Base-by-base conservation (phyloP, 2,888 invertebrate species). In the Liodrosophila aerea region DNA sequence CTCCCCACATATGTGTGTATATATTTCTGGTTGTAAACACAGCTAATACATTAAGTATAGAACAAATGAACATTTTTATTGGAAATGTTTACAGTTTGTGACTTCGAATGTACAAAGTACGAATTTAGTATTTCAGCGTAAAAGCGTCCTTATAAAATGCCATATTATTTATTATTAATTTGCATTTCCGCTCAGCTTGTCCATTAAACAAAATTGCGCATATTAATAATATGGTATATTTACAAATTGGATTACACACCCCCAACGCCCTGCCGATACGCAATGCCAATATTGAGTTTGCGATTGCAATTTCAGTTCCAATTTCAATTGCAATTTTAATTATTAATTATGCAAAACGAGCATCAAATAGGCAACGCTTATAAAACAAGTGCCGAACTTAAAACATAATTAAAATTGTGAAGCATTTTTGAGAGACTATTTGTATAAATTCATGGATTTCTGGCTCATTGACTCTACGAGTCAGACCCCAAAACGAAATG, bases 211-310 rank as follows among this genome's bases (percentile, higher is more conserved):
- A 75, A 75, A 73, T 70, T 69, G 60, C 39, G 51, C 59, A 57
- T 61, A 72, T 80, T 67, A 74, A 77, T 72, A 70, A 72, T 76
- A 61, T 60, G 61, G 45, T 50, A 59, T 51, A 60, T 63, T 76
- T 81, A 67, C 84, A 80, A 76, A 80, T 62, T 65, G 81, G 84
- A 83, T 80, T 80, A 71, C 71, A 61, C 36, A 27, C 37, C 46
- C 37, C 1, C 41, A 18, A n/a, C 3, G 2, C 29, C 11, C 51
- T 13, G 12, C 16, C 27, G n/a, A n/a, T 15, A 34, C 22, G 12
- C 12, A 62, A 56, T 39, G 18, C 11, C 43, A 49, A 56, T 46
- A 12, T 22, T 22, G 5, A n/a, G 15, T 22, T 22, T 22, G 22
- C 37, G 49, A 62, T 57, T 53, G 36, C 47, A 60, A 47, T 47